Conservation (phyloP, 2,797 vertebrate genomes). For the Euphonia xanthogaster region DNA sequence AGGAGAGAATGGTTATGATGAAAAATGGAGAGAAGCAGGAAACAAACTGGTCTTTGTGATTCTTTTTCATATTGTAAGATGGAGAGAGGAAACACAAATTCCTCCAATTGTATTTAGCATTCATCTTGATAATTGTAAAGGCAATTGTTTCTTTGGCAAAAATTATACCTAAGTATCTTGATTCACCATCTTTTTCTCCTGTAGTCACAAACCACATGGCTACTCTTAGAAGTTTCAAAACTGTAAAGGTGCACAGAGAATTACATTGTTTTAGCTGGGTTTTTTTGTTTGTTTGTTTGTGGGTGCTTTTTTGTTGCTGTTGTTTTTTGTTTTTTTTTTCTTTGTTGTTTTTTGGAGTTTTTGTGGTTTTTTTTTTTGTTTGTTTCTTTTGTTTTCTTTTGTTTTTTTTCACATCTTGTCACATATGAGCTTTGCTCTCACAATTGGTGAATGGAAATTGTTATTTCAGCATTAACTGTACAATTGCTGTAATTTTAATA, state of each 20-base stretch:
- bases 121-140: background rate
- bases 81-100: background rate
- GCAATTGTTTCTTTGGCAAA: background rate
- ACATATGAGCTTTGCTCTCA: background rate
- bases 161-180: background rate
- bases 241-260: background rate
- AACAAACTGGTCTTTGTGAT: background rate
- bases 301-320: too few relatives aligned
- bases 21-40: background rate
- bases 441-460: background rate
- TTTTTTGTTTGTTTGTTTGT: too few relatives aligned
- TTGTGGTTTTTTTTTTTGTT: background rate
- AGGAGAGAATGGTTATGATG: background rate
- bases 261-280: accelerated
- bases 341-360: background rate
- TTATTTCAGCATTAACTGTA: background rate
- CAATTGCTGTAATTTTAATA: background rate
- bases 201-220: background rate
- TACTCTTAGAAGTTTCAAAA: background rate
- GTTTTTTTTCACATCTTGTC: background rate
- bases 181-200: background rate
- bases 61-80: background rate
- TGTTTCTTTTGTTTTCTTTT: background rate
- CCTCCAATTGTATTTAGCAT: background rate
- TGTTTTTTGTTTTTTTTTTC: too few relatives aligned